Percentiles rank a stretch among this genome's conserved stretches.
Conservation (phyloP, 2,797 vertebrate species). For the Sternotherus odoratus region DNA sequence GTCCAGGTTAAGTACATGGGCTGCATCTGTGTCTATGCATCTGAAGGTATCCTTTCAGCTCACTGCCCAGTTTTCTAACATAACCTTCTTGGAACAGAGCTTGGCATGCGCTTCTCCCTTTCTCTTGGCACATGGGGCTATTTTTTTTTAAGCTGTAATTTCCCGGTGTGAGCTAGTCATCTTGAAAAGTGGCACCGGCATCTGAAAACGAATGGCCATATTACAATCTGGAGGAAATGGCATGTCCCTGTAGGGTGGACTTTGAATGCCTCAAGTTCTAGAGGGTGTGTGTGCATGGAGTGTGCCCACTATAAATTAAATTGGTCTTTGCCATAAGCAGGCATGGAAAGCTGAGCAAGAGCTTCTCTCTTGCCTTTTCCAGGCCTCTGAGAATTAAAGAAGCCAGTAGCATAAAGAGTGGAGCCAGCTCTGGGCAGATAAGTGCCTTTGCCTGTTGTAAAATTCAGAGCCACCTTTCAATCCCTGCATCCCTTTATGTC, state of each 20-base stretch:
- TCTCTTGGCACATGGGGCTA: constrained; percentile 13
- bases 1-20: constrained; percentile 56
- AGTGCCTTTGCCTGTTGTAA: constrained; percentile 42
- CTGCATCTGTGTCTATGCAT: constrained; percentile 44
- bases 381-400: constrained; percentile 17
- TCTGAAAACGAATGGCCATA: constrained; percentile 45
- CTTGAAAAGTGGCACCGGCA: constrained; percentile 5
- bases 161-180: constrained; percentile 25
- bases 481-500: not conserved
- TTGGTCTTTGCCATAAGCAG: constrained; percentile 5
- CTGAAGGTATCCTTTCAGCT: constrained; percentile 57
- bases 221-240: constrained; percentile 44
- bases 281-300: not conserved
- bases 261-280: constrained; percentile 18
- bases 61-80: constrained; percentile 43
- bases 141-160: not conserved
- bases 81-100: constrained; percentile 43
- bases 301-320: constrained; percentile 14
- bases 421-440: constrained; percentile 23
- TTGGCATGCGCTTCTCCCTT: not conserved
- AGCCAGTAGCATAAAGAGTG: constrained; percentile 21
- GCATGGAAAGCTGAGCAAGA: not conserved
- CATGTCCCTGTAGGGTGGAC: constrained; percentile 38
- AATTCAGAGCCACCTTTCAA: constrained; percentile 57
- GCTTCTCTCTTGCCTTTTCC: constrained; percentile 5